Evolutionary conservation across 2,888 invertebrate genomes (phyloP).

Genomic region (Luperina testacea): DNA sequence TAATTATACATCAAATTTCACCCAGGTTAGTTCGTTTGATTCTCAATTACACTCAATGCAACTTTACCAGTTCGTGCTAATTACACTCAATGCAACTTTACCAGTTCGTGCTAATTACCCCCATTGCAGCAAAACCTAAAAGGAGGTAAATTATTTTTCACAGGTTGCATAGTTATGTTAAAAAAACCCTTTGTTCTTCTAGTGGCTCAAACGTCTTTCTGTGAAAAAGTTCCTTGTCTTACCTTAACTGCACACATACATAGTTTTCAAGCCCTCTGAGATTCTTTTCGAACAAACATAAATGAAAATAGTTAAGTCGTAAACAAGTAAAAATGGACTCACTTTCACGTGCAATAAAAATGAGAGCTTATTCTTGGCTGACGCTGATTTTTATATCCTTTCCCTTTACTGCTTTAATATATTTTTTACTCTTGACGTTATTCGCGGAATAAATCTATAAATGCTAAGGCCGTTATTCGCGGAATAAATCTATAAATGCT

Average conservation of each 20-base stretch:
- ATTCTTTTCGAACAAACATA: not conserved
- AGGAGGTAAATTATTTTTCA: not conserved
- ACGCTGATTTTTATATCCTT: slow-evolving; percentile 1
- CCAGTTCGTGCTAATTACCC: not conserved
- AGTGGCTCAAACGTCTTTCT: not conserved
- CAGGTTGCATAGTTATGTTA: not conserved
- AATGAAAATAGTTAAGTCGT: slow-evolving; percentile 23
- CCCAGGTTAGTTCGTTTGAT: no score
- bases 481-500: not conserved
- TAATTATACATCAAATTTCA: no score
- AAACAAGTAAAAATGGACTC: slow-evolving; percentile 19
- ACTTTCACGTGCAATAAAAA: slow-evolving; percentile 38
- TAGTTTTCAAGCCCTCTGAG: not conserved
- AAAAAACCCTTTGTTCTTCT: not conserved
- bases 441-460: not conserved
- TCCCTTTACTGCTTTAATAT: slow-evolving; percentile 7
- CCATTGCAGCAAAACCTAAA: not conserved
- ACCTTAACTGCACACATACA: not conserved
- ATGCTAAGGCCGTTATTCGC: not conserved
- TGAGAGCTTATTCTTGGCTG: slow-evolving; percentile 13
- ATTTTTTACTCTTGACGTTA: slow-evolving; percentile 2
- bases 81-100: not conserved
- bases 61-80: no score
- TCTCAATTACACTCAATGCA: not conserved
- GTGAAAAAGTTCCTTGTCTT: not conserved